These are phyloP conservation scores for Ypsolopha sequella DNA, from an alignment of 2,888 invertebrate genomes.

Conservation along the genomic window DNA sequence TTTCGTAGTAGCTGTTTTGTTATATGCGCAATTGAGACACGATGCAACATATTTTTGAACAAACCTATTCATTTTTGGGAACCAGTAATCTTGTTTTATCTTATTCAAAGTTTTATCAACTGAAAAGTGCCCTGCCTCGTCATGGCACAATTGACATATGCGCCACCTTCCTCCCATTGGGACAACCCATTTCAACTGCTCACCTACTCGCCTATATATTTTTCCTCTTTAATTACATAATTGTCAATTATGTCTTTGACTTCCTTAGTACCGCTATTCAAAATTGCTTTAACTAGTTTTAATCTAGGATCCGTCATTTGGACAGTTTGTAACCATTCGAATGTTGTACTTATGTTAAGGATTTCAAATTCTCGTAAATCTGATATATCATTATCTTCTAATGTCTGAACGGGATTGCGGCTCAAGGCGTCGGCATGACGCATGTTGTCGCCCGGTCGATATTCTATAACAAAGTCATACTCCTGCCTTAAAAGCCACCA, in stretches of 20 bases:
- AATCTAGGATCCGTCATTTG: conserved; percentile 10
- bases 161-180: conserved; percentile 16
- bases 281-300: conserved; percentile 1
- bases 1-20: conserved; percentile 5
- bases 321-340: conserved; percentile 13
- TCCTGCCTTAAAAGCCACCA: conserved; percentile 25
- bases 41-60: conserved; percentile 13
- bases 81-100: conserved; percentile 12
- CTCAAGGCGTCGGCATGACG: conserved; percentile 21
- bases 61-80: conserved; percentile 7
- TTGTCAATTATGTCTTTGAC: conserved; percentile 2
- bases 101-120: conserved; percentile 9
- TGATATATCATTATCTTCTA: background rate
- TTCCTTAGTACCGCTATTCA: background rate
- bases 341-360: conserved; percentile 6
- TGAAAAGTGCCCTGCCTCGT: conserved; percentile 11
- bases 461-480: conserved; percentile 19
- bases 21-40: conserved; percentile 14
- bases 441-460: too few species aligned
- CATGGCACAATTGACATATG: conserved; percentile 9
- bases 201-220: conserved; percentile 7
- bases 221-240: background rate
- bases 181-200: conserved; percentile 16
- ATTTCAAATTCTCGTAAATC: conserved; percentile 1
- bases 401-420: conserved; percentile 11